phyloP scores from a whole-genome alignment of 2,888 invertebrate species.

The Napeogenes sylphis region DNA sequence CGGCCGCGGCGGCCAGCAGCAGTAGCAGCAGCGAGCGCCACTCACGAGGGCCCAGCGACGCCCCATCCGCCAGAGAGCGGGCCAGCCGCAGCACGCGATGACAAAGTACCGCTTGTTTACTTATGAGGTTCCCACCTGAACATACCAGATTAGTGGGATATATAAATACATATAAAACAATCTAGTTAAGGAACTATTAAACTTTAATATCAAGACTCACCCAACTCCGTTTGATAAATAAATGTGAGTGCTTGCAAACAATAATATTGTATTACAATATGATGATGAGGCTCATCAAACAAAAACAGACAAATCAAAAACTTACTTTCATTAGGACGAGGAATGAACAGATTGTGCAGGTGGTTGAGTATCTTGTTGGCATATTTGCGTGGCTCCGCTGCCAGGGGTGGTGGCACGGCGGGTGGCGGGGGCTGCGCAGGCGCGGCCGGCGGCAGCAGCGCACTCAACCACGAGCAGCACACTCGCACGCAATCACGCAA shows the following conservation, averaged over 20 bases:
- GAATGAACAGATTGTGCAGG: slow-evolving; percentile 95
- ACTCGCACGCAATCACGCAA: slow-evolving; percentile 97
- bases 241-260: slow-evolving; percentile 91
- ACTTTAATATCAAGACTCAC: slow-evolving; percentile 70
- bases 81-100: slow-evolving; percentile 92
- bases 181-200: too few relatives aligned
- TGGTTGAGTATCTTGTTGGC: slow-evolving; percentile 93
- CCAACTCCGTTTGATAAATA: slow-evolving; percentile 91
- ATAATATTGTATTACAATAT: background rate
- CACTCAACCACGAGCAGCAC: slow-evolving; percentile 97
- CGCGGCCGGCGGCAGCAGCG: slow-evolving; percentile 90
- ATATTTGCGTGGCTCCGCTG: slow-evolving; percentile 93
- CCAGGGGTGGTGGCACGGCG: slow-evolving; percentile 92
- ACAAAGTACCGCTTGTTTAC: slow-evolving; percentile 94
- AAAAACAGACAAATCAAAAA: slow-evolving; percentile 23
- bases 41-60: slow-evolving; percentile 86
- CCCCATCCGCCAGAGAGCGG: slow-evolving; percentile 80
- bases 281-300: background rate
- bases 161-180: background rate
- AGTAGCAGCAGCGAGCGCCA: slow-evolving; percentile 94
- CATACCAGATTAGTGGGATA: slow-evolving; percentile 15
- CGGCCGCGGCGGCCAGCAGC: slow-evolving; percentile 89
- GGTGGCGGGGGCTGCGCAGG: slow-evolving; percentile 89
- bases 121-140: slow-evolving; percentile 90
- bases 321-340: slow-evolving; percentile 94